phyloP scores from a whole-genome alignment of 2,797 vertebrate genomes.

The Crax fasciolata region DNA sequence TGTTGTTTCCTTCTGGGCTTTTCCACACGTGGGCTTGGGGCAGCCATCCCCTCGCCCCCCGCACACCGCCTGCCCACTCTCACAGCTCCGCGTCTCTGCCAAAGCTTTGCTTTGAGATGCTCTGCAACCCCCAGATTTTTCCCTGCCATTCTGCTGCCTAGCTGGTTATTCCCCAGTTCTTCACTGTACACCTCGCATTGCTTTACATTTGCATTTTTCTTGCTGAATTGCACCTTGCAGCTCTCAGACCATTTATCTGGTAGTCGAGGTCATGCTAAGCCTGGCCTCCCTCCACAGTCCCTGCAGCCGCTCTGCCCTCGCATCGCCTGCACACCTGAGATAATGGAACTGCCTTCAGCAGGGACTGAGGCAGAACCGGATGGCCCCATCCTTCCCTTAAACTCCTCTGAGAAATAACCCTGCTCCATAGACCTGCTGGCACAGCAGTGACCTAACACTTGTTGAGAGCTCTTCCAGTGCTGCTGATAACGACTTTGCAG shows the following conservation, averaged over 20 bases:
- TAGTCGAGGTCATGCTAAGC: accelerated
- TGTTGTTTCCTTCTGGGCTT: background rate
- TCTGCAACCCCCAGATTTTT: constrained; percentile 23
- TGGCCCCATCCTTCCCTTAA: background rate
- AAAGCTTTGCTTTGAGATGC: background rate
- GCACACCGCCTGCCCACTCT: background rate
- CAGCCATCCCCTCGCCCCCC: background rate
- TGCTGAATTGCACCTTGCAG: constrained; percentile 21
- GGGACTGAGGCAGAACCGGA: background rate
- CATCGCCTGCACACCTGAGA: accelerated
- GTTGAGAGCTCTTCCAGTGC: background rate
- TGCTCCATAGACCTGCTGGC: background rate
- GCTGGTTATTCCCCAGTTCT: background rate
- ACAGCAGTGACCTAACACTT: background rate
- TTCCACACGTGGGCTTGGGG: background rate
- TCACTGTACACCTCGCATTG: background rate
- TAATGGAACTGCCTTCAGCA: background rate
- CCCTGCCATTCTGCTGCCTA: background rate
- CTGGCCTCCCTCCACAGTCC: background rate
- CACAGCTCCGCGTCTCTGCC: background rate
- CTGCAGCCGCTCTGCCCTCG: background rate
- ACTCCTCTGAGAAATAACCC: background rate
- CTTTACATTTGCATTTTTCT: constrained; percentile 50
- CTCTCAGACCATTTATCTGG: background rate
- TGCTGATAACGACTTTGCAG: background rate